A percentile compares a stretch with the other conserved stretches of the same genome.
phyloP scores from a whole-genome alignment of 2,888 invertebrate genomes.

The Dynastes tityus region DNA sequence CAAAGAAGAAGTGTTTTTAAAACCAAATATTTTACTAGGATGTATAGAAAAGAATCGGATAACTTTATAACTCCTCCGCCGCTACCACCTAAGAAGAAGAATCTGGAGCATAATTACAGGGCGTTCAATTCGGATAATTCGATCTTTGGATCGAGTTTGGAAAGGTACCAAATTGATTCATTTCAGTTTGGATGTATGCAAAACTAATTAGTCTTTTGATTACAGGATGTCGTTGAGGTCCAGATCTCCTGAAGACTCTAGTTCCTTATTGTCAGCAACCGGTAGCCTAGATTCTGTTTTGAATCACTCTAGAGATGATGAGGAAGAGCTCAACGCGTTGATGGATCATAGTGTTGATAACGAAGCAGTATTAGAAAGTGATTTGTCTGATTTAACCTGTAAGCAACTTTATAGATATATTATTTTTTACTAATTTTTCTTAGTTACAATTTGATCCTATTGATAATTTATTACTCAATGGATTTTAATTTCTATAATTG shows the following conservation, averaged over 20 bases:
- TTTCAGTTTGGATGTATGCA: neutral
- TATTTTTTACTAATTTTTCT: neutral
- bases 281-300: slow-evolving; percentile 90
- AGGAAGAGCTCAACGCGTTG: slow-evolving; percentile 80
- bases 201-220: neutral
- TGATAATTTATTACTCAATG: too few species aligned
- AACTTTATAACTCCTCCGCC: slow-evolving; percentile 83
- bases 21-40: neutral
- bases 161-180: slow-evolving; percentile 70
- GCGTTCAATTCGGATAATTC: slow-evolving; percentile 74
- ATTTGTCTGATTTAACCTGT: slow-evolving; percentile 65
- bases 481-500: too few species aligned
- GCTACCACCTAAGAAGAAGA: slow-evolving; percentile 82
- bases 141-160: slow-evolving; percentile 78
- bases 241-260: slow-evolving; percentile 81
- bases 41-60: slow-evolving; percentile 64
- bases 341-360: slow-evolving; percentile 70
- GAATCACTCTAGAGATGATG: slow-evolving; percentile 90
- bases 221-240: slow-evolving; percentile 82
- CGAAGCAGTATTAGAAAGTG: slow-evolving; percentile 64
- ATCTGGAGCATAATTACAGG: slow-evolving; percentile 71
- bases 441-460: too few species aligned
- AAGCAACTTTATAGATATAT: slow-evolving; percentile 15
- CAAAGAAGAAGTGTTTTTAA: slow-evolving; percentile 36
- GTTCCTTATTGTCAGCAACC: slow-evolving; percentile 78